Base-by-base conservation (phyloP, 2,888 invertebrate species). In the Caenorhabditis imperialis region DNA sequence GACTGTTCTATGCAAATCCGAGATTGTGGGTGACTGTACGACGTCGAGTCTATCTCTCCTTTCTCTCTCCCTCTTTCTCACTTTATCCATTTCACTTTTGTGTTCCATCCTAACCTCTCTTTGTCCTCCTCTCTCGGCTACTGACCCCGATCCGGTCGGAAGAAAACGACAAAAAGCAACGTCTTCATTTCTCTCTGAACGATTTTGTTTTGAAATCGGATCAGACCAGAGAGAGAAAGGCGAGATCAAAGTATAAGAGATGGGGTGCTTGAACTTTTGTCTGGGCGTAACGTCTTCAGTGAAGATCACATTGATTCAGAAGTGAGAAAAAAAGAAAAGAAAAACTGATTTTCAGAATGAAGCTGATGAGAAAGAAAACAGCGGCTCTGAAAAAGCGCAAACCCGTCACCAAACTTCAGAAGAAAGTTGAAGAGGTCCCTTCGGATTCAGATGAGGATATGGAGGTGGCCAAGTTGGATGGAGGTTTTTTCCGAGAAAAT, bases 271-370 rank as follows among this genome's bases (percentile, higher is more conserved):
- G 37, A 37, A 37, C 44, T 22, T 10, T 35, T 35, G n/a, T n/a
- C n/a, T n/a, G n/a, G n/a, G n/a, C n/a, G n/a, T n/a, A n/a, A n/a
- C n/a, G n/a, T n/a, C n/a, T n/a, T n/a, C n/a, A n/a, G n/a, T n/a
- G n/a, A n/a, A n/a, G n/a, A n/a, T n/a, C n/a, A n/a, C n/a, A n/a
- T n/a, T n/a, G n/a, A n/a, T n/a, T n/a, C n/a, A n/a, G n/a, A n/a
- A n/a, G n/a, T n/a, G n/a, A n/a, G n/a, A n/a, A n/a, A n/a, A n/a
- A n/a, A n/a, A n/a, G n/a, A n/a, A n/a, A n/a, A n/a, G n/a, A n/a
- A n/a, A n/a, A n/a, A n/a, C n/a, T n/a, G n/a, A n/a, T 20, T 51
- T 61, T 16, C 61, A 61, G 61, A 33, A 54, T 63, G 54, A 53
- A 53, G 18, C 37, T 25, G 10, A 37, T 12, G 12, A 55, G 54